Base-by-base conservation (phyloP, 2,888 invertebrate species). In the Amphipoea lucens region DNA sequence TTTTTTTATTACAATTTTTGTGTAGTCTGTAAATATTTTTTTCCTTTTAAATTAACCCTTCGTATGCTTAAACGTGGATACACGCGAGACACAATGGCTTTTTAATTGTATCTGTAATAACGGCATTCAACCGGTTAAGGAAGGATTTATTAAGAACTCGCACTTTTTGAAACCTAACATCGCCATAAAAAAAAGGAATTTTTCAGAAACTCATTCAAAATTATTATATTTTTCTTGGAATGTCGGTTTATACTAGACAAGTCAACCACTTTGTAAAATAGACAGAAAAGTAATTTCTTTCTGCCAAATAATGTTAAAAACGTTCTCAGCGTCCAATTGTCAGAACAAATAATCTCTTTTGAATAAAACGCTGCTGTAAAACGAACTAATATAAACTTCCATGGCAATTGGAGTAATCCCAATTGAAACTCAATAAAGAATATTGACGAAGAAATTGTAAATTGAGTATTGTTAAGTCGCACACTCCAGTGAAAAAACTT, bases 351-450 rank as follows among this genome's bases (percentile, higher is more conserved):
- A 40, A 71, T 29, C 17, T 4, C 20, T 40, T 66, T 62, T 23
- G 5, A 36, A 74, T 9, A 71, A 79, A 60, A 66, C 29, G 57
- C 42, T 29, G 45, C 68, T 85, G 42, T 76, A 74, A 70, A 76
- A 79, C 14, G n/a, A 85, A 79, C 60, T 76, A 70, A 84, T 79
- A 65, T 71, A 66, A 85, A 74, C 68, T 86, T 71, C 20, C 54
- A 51, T 60, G 29, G 48, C 76, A 81, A 77, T 70, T 63, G 36
- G 2, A 81, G 68, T 42, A 71, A 71, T 68, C 17, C 57, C 23
- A 73, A 85, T 74, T 74, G 42, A 54, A 71, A 71, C n/a, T 69
- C 74, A 86, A 69, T 62, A 51, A 14, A 74, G 68, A 36, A 66
- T 74, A 79, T 76, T 76, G 78, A 65, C 17, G 51, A 68, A 78